Percentiles rank a stretch among this genome's conserved stretches.
Conservation (phyloP, 2,113 vertebrate species). For the Tamias sibiricus region DNA sequence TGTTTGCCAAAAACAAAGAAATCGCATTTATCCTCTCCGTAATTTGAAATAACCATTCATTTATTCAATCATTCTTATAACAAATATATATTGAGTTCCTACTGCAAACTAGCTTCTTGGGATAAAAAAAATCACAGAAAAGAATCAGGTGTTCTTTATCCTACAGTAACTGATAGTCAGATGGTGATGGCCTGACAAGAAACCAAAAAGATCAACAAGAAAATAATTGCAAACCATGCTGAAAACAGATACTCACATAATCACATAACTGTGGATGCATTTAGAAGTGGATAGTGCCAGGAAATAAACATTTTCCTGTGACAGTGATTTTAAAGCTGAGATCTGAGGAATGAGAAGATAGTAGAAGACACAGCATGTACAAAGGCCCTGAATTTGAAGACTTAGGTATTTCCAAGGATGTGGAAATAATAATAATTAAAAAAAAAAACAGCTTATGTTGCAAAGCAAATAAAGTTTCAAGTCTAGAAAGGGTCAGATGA, state of each 20-base stretch:
- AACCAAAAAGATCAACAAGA: not conserved
- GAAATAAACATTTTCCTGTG: not conserved
- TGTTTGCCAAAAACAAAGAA: constrained; percentile 11
- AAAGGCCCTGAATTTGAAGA: not conserved
- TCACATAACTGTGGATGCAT: not conserved
- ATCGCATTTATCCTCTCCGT: not conserved
- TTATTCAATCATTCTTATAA: not conserved
- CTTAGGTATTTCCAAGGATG: not conserved
- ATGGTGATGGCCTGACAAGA: not conserved
- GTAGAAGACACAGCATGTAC: not conserved
- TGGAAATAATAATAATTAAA: not conserved
- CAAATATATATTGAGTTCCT: not conserved
- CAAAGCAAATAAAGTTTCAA: not conserved
- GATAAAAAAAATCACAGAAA: not conserved
- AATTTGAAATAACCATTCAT: not conserved
- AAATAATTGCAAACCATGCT: not conserved
- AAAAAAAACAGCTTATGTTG: not conserved
- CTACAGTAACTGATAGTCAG: not conserved
- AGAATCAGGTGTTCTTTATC: not conserved
- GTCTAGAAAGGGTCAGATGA: not conserved
- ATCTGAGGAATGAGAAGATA: not conserved
- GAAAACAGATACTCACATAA: not conserved
- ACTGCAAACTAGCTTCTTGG: not conserved
- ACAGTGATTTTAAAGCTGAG: not conserved
- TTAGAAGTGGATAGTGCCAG: not conserved